A percentile compares a stretch with the other conserved stretches of the same genome.
Evolutionary conservation across 1,140 invertebrate species (phyloP).

Genomic region (Apis dorsata): DNA sequence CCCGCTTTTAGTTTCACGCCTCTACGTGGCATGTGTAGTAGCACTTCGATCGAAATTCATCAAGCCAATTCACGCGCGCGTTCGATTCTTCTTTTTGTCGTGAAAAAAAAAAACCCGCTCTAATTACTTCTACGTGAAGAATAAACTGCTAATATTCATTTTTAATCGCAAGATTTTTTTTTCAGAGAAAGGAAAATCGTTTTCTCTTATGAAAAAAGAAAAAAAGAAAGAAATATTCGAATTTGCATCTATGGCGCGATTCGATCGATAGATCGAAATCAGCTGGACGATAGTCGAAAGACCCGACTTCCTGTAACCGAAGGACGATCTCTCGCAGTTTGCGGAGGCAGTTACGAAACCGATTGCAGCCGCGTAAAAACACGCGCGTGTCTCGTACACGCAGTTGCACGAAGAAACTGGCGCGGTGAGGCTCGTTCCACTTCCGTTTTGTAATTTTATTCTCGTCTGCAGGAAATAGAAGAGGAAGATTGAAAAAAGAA

Average conservation of each 20-base stretch:
- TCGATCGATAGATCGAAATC: slow-evolving; percentile 43
- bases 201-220: not conserved
- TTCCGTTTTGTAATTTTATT: slow-evolving; percentile 59
- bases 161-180: too few species aligned
- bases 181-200: too few species aligned
- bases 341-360: slow-evolving; percentile 48
- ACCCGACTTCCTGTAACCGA: slow-evolving; percentile 49
- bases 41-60: not conserved
- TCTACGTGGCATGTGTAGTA: not conserved
- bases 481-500: not conserved
- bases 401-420: slow-evolving; percentile 45
- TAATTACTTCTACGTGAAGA: too few species aligned
- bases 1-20: not conserved
- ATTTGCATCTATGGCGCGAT: not conserved
- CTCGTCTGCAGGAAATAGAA: too few species aligned
- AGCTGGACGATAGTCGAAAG: slow-evolving; percentile 8
- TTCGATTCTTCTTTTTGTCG: not conserved
- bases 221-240: too few species aligned
- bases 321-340: slow-evolving; percentile 52
- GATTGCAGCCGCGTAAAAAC: slow-evolving; percentile 30
- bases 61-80: not conserved
- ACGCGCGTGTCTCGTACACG: slow-evolving; percentile 30
- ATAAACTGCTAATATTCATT: too few species aligned
- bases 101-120: not conserved
- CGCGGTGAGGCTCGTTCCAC: slow-evolving; percentile 32